Conservation (phyloP, 2,797 vertebrate genomes). For the Petrocephalus schoutedeni region DNA sequence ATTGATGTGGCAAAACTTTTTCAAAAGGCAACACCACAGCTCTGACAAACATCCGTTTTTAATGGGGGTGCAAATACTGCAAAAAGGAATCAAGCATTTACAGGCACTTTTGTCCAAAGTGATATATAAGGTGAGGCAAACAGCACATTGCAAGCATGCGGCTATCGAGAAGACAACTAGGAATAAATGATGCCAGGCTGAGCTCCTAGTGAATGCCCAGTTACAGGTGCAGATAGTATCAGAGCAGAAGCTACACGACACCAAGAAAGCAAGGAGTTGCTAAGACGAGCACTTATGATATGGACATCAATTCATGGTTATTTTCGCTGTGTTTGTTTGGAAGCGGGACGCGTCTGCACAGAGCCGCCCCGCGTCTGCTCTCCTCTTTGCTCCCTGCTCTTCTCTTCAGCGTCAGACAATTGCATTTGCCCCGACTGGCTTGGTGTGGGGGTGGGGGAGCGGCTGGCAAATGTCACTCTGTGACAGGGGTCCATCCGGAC, state of each 20-base stretch:
- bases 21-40: not conserved
- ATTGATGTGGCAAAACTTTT: not conserved
- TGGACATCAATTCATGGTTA: not conserved
- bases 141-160: not conserved
- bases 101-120: not conserved
- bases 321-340: slow-evolving; percentile 23
- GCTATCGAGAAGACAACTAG: not conserved
- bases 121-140: not conserved
- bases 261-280: not conserved
- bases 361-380: slow-evolving; percentile 33
- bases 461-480: slow-evolving; percentile 67
- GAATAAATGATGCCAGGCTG: not conserved
- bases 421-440: slow-evolving; percentile 55
- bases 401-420: slow-evolving; percentile 53
- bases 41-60: not conserved
- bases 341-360: slow-evolving; percentile 27
- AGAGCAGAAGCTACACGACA: not conserved
- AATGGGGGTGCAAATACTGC: not conserved
- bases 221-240: not conserved
- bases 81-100: not conserved
- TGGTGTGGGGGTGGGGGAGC: slow-evolving; percentile 43
- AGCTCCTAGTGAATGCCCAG: not conserved
- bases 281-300: not conserved
- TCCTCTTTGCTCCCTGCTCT: slow-evolving; percentile 15
- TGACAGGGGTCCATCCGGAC: slow-evolving; percentile 57